Conservation (phyloP, 2,888 invertebrate genomes). For the Urechis unicinctus region DNA sequence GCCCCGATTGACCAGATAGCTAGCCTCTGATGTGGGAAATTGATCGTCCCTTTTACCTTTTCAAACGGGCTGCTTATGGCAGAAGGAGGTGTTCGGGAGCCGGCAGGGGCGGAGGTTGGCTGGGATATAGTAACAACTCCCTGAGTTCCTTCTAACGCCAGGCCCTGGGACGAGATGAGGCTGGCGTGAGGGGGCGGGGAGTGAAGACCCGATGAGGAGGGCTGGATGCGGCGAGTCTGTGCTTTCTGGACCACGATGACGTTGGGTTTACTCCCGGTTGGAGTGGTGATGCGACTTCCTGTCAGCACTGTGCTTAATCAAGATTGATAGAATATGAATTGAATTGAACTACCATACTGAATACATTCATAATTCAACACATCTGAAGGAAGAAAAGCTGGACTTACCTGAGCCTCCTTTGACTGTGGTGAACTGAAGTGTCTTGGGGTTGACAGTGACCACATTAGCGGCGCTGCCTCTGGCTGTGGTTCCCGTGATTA, state of each 20-base stretch:
- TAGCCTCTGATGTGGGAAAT: too few species aligned
- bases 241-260: slow-evolving; percentile 48
- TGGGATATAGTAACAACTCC: neutral
- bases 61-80: slow-evolving; percentile 35
- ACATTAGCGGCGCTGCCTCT: slow-evolving; percentile 30
- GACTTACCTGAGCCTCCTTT: slow-evolving; percentile 25
- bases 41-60: too few species aligned
- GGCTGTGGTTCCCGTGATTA: slow-evolving; percentile 35
- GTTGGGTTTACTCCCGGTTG: slow-evolving; percentile 39
- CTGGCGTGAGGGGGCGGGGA: neutral
- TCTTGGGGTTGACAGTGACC: slow-evolving; percentile 46
- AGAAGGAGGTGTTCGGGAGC: slow-evolving; percentile 18
- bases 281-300: slow-evolving; percentile 5
- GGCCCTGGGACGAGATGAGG: neutral
- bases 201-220: neutral
- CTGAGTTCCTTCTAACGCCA: neutral
- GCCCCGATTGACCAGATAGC: too few species aligned
- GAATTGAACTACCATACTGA: too few species aligned
- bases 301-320: slow-evolving; percentile 12
- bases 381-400: neutral
- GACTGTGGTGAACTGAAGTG: slow-evolving; percentile 41
- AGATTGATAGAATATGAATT: too few species aligned
- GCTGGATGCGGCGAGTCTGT: slow-evolving; percentile 14
- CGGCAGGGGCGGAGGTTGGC: neutral
- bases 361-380: neutral